Percentiles rank a stretch among this genome's conserved stretches.
Evolutionary conservation across 1,140 invertebrate species (phyloP).

Genomic region (Drosophila pallidifrons): DNA sequence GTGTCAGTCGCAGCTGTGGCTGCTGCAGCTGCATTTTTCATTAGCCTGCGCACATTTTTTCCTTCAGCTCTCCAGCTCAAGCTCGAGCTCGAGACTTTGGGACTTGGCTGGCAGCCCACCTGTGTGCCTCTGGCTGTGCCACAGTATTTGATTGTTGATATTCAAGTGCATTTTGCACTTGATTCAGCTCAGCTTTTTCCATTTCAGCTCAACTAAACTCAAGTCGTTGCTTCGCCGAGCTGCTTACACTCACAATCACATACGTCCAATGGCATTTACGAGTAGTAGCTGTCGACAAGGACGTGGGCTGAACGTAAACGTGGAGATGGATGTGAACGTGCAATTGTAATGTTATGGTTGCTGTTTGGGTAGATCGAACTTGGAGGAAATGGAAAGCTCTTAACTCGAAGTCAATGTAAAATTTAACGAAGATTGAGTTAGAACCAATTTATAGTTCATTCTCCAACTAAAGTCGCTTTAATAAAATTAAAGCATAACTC

Average conservation of each 20-base stretch:
- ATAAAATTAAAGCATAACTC: not conserved
- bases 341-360: not conserved
- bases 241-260: constrained; percentile 16
- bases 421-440: too few relatives aligned
- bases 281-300: constrained; percentile 27
- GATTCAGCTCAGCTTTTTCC: constrained; percentile 44
- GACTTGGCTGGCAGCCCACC: constrained; percentile 55
- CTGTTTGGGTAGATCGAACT: not conserved
- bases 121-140: constrained; percentile 24
- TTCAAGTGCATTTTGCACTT: constrained; percentile 76
- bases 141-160: constrained; percentile 51
- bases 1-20: constrained; percentile 64
- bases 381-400: not conserved
- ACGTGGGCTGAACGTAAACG: constrained; percentile 5
- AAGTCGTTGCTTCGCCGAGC: not conserved
- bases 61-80: constrained; percentile 2
- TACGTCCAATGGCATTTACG: constrained; percentile 32
- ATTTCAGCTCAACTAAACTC: constrained; percentile 10
- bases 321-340: not conserved
- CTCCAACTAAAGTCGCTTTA: not conserved
- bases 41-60: constrained; percentile 59
- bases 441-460: not conserved
- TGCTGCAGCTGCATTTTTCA: constrained; percentile 66
- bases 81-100: constrained; percentile 10
- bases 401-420: too few relatives aligned